Evolutionary conservation across 2,888 invertebrate genomes (phyloP).

Genomic region (Clivina fossor): DNA sequence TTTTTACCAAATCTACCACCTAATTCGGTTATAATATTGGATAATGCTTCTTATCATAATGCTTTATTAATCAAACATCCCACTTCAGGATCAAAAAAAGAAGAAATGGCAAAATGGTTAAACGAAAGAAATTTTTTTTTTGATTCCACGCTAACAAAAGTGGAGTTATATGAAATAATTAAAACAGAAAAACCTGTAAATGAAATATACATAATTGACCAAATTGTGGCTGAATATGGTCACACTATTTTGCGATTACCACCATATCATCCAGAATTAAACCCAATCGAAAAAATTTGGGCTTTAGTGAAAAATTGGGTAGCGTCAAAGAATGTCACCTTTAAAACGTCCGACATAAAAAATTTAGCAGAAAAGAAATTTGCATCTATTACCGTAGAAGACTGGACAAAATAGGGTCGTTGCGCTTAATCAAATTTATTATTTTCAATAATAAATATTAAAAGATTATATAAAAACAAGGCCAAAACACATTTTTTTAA

Average conservation of each 20-base stretch:
- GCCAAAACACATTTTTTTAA: too few species aligned
- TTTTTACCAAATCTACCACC: constrained; percentile 36
- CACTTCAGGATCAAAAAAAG: constrained; percentile 30
- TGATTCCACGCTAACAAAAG: constrained; percentile 34
- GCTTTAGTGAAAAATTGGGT: too few species aligned
- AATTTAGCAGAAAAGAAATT: too few species aligned
- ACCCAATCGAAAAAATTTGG: constrained; percentile 42
- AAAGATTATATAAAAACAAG: too few species aligned
- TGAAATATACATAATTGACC: constrained; percentile 36
- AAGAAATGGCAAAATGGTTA: constrained; percentile 38
- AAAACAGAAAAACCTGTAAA: constrained; percentile 35
- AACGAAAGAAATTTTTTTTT: constrained; percentile 27
- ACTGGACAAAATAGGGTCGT: too few species aligned
- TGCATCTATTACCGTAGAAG: too few species aligned
- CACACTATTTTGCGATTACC: constrained; percentile 40
- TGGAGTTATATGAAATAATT: constrained; percentile 38
- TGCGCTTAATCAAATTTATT: too few species aligned
- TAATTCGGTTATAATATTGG: constrained; percentile 39
- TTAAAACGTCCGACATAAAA: too few species aligned
- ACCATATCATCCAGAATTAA: constrained; percentile 42
- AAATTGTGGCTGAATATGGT: constrained; percentile 33
- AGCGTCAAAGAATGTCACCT: too few species aligned
- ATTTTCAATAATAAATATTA: too few species aligned
- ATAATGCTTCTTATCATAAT: constrained; percentile 41
- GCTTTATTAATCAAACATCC: constrained; percentile 30